Evolutionary conservation across 2,888 invertebrate species (phyloP).

Genomic region (Subacronicta megacephala): DNA sequence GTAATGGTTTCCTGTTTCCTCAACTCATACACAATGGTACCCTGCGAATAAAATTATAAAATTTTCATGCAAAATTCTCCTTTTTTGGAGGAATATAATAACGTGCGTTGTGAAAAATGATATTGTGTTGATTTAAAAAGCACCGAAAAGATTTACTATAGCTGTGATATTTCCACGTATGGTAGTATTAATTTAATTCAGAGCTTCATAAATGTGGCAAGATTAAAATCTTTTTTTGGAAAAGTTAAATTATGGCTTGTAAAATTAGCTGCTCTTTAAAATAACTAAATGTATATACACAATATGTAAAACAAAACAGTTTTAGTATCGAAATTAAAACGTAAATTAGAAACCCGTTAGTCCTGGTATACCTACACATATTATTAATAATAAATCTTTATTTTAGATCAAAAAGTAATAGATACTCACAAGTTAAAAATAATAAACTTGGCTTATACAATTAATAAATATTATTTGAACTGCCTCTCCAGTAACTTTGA

Average conservation of each 20-base stretch:
- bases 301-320: neutral
- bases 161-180: slow-evolving; percentile 6
- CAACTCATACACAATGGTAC: slow-evolving; percentile 74
- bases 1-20: slow-evolving; percentile 87
- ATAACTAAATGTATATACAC: too few relatives aligned
- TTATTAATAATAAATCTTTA: too few relatives aligned
- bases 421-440: too few relatives aligned
- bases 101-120: slow-evolving; percentile 55
- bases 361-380: too few relatives aligned
- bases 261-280: too few relatives aligned
- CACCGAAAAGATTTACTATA: slow-evolving; percentile 6
- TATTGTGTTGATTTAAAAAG: slow-evolving; percentile 55
- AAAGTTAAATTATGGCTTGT: neutral
- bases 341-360: too few relatives aligned
- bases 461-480: too few relatives aligned
- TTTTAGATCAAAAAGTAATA: too few relatives aligned
- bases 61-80: slow-evolving; percentile 64
- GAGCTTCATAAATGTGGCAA: neutral
- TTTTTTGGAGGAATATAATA: slow-evolving; percentile 69
- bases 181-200: slow-evolving; percentile 18
- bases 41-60: slow-evolving; percentile 79
- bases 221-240: slow-evolving; percentile 3
- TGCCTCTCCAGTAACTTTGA: too few relatives aligned
- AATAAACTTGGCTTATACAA: too few relatives aligned
- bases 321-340: too few relatives aligned